Evolutionary conservation across 2,888 invertebrate genomes (phyloP).

Genomic region (Erannis defoliaria): DNA sequence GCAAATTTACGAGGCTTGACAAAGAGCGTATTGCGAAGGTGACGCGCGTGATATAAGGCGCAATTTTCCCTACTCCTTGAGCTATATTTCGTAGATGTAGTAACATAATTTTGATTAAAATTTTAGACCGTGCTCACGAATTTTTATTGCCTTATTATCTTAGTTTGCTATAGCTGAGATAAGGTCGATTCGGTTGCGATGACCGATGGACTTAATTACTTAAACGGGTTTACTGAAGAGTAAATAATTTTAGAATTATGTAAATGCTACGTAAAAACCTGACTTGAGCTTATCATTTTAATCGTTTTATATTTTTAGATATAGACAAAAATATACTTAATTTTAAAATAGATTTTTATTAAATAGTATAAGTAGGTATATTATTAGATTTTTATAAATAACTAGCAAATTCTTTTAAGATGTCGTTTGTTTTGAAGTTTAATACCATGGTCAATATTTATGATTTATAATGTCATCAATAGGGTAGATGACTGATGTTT

Average conservation of each 20-base stretch:
- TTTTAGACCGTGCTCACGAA: conserved; percentile 46
- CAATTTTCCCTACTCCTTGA: conserved; percentile 38
- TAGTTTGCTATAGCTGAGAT: conserved; percentile 39
- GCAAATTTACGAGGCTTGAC: conserved; percentile 58
- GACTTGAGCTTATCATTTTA: too few species aligned
- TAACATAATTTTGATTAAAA: conserved; percentile 49
- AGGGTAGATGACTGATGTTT: too few species aligned
- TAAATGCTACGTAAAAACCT: too few species aligned
- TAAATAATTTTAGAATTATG: conserved; percentile 3
- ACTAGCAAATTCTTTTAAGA: too few species aligned
- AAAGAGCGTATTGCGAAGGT: conserved; percentile 51
- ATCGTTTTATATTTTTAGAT: too few species aligned
- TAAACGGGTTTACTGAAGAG: neutral
- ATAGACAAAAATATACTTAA: too few species aligned
- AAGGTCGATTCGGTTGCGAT: conserved; percentile 27
- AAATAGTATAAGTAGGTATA: too few species aligned
- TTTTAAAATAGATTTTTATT: too few species aligned
- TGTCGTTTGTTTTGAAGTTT: too few species aligned
- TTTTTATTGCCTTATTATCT: conserved; percentile 47
- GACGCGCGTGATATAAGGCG: conserved; percentile 43
- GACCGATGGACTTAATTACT: conserved; percentile 6
- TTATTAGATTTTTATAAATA: too few species aligned
- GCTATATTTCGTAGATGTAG: conserved; percentile 42
- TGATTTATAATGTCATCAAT: too few species aligned
- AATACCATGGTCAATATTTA: too few species aligned